Evolutionary conservation across 2,888 invertebrate genomes (phyloP).

Genomic region (Drosophila setosimentum): DNA sequence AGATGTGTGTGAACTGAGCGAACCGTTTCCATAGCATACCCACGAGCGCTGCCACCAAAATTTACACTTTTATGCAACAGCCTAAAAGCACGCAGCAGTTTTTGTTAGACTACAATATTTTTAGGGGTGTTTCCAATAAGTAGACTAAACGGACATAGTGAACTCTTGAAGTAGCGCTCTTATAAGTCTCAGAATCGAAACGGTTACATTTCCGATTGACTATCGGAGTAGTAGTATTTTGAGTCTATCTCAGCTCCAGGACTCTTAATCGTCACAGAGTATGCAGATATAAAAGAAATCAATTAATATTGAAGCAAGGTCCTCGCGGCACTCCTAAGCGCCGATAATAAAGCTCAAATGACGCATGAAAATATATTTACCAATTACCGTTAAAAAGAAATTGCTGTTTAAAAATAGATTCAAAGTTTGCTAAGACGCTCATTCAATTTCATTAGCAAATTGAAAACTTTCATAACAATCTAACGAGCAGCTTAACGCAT

Average conservation of each 20-base stretch:
- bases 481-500: constrained; percentile 31
- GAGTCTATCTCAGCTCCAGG: background rate
- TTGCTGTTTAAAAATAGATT: constrained; percentile 21
- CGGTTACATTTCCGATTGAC: too few species aligned
- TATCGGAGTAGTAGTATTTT: background rate
- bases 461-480: constrained; percentile 29
- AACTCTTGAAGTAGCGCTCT: too few species aligned
- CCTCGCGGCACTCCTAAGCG: background rate
- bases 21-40: constrained; percentile 40
- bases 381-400: constrained; percentile 27
- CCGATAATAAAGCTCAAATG: background rate
- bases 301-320: background rate
- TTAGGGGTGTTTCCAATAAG: background rate
- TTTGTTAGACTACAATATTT: background rate
- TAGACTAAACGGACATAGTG: background rate
- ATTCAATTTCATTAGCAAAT: constrained; percentile 49
- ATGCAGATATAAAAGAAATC: background rate
- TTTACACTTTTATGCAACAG: constrained; percentile 2
- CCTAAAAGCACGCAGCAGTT: constrained; percentile 38
- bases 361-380: constrained; percentile 16
- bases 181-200: too few species aligned
- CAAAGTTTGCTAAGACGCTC: background rate
- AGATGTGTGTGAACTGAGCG: background rate
- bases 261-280: background rate
- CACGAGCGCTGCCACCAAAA: constrained; percentile 17